phyloP scores from a whole-genome alignment of 2,113 vertebrate genomes.

The Malurus melanocephalus region DNA sequence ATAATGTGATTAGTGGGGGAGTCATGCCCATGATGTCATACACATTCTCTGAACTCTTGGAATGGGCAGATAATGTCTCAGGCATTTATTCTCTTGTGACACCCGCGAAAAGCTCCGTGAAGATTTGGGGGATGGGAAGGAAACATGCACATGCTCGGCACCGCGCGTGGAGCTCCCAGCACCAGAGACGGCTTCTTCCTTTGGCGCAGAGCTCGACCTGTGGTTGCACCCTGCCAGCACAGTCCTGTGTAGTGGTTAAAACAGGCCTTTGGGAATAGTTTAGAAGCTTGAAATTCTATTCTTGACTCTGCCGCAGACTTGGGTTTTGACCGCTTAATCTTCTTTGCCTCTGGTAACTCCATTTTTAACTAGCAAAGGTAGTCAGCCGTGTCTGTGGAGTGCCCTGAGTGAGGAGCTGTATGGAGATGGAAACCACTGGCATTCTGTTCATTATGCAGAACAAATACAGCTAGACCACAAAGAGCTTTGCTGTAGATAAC shows the following conservation, averaged over 20 bases:
- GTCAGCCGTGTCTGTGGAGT: not conserved
- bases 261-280: constrained; percentile 22
- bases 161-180: not conserved
- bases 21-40: constrained; percentile 61
- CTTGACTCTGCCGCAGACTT: constrained; percentile 41
- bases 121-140: not conserved
- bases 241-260: constrained; percentile 36
- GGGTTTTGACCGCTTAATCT: constrained; percentile 43
- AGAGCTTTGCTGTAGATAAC: constrained; percentile 43
- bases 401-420: constrained; percentile 12
- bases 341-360: constrained; percentile 53
- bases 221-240: not conserved
- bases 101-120: not conserved
- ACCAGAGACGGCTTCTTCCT: not conserved
- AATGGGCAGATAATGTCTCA: constrained; percentile 47
- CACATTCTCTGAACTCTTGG: constrained; percentile 46
- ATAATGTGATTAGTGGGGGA: constrained; percentile 65
- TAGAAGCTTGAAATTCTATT: constrained; percentile 32
- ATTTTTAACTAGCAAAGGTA: constrained; percentile 39
- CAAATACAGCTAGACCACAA: constrained; percentile 51
- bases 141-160: not conserved
- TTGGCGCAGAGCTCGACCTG: not conserved
- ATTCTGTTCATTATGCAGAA: constrained; percentile 60
- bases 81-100: constrained; percentile 42
- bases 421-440: constrained; percentile 56